phyloP scores from a whole-genome alignment of 2,797 vertebrate genomes.

The Chelonia mydas region DNA sequence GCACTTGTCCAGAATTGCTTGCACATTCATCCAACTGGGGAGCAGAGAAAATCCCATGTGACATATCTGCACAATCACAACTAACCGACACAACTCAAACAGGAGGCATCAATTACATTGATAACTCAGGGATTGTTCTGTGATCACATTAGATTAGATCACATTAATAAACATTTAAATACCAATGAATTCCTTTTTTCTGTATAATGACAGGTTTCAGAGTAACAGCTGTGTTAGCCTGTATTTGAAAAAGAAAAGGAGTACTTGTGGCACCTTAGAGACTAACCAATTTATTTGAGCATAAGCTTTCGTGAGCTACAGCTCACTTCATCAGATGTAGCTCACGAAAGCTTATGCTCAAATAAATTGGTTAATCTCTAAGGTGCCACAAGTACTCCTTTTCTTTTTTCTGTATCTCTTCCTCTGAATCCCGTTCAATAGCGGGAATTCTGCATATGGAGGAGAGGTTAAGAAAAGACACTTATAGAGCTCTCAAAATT shows the following conservation, averaged over 20 bases:
- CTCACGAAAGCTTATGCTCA: too few species aligned
- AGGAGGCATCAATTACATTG: too few species aligned
- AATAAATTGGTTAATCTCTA: too few species aligned
- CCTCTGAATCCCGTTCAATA: not conserved
- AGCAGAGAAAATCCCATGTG: not conserved
- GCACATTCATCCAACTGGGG: not conserved
- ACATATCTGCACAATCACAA: not conserved
- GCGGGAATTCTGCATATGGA: not conserved
- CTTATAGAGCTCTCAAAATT: not conserved
- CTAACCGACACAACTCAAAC: not conserved
- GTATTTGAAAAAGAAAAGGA: too few species aligned
- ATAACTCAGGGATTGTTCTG: too few species aligned
- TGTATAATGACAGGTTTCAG: not conserved
- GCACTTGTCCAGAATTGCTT: not conserved
- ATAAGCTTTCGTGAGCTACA: too few species aligned
- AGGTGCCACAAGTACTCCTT: not conserved
- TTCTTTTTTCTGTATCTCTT: not conserved
- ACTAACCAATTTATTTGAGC: too few species aligned
- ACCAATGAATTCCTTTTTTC: not conserved
- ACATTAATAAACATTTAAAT: not conserved
- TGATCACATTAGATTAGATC: not conserved
- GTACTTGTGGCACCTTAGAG: too few species aligned
- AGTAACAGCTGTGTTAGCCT: too few species aligned
- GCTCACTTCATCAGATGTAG: too few species aligned
- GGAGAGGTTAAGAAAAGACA: not conserved